These are phyloP conservation scores for Tipula helvola DNA, from an alignment of 2,888 invertebrate species.

Conservation along the genomic window DNA sequence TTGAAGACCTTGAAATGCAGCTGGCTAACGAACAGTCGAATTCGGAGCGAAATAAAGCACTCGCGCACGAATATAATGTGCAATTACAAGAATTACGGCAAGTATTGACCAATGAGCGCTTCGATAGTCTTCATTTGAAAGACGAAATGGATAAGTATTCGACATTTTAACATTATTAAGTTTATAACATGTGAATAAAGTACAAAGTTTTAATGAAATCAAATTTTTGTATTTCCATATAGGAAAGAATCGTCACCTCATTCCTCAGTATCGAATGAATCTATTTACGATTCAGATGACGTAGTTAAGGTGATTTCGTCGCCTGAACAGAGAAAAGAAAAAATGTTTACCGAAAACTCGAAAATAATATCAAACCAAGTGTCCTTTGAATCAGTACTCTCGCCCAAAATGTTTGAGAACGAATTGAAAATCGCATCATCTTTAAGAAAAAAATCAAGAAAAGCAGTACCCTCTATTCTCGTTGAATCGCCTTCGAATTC, in stretches of 20 bases:
- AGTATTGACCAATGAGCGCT: constrained; percentile 30
- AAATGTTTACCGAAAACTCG: background rate
- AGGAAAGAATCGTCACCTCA: background rate
- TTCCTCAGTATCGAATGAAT: background rate
- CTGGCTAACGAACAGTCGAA: constrained; percentile 25
- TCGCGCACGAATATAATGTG: constrained; percentile 27
- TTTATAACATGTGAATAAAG: background rate
- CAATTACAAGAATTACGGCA: constrained; percentile 30
- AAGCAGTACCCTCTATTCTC: background rate
- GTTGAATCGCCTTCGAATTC: background rate
- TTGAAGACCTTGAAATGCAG: constrained; percentile 23
- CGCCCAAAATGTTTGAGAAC: background rate
- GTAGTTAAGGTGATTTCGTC: background rate
- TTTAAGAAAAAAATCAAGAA: background rate
- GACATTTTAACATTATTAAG: constrained; percentile 12
- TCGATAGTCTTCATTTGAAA: constrained; percentile 22
- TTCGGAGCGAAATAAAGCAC: constrained; percentile 24
- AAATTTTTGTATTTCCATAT: background rate
- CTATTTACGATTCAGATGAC: background rate
- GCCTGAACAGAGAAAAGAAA: background rate
- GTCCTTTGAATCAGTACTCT: background rate
- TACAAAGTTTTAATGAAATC: background rate
- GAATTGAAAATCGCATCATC: background rate
- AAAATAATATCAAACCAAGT: background rate
- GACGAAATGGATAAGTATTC: constrained; percentile 16